Conservation (phyloP, 1,140 invertebrate genomes). For the Temnothorax nylanderi region DNA sequence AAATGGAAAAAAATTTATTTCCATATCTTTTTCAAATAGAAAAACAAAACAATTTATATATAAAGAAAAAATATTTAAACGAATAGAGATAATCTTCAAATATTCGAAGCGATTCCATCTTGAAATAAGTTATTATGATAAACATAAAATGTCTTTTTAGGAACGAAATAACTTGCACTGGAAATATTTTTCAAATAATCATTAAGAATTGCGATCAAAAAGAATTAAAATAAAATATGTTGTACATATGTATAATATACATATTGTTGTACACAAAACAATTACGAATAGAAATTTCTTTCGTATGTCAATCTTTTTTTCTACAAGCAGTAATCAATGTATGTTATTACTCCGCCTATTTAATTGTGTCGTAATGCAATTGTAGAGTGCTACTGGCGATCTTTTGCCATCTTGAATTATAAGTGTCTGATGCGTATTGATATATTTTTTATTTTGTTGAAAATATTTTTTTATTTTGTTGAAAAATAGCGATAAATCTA, state of each 20-base stretch:
- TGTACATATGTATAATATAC: neutral
- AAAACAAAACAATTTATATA: too few relatives aligned
- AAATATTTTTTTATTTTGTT: neutral
- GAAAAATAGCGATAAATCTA: neutral
- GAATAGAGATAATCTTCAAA: neutral
- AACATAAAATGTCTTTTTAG: too few relatives aligned
- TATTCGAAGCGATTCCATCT: neutral
- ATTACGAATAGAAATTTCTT: neutral
- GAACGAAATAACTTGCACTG: too few relatives aligned
- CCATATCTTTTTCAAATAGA: too few relatives aligned
- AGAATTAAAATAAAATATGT: neutral
- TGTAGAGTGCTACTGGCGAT: neutral
- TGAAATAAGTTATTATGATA: neutral
- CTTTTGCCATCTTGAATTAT: neutral
- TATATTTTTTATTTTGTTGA: neutral
- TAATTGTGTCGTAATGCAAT: neutral
- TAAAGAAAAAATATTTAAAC: neutral
- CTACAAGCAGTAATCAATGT: neutral
- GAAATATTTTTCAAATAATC: too few relatives aligned
- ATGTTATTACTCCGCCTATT: neutral
- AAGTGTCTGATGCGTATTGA: neutral
- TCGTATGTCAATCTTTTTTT: neutral
- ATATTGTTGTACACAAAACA: neutral
- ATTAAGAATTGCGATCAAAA: neutral
- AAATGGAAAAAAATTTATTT: neutral